Base-by-base conservation (phyloP, 1,140 invertebrate genomes). In the Drosophila kanapiae region DNA sequence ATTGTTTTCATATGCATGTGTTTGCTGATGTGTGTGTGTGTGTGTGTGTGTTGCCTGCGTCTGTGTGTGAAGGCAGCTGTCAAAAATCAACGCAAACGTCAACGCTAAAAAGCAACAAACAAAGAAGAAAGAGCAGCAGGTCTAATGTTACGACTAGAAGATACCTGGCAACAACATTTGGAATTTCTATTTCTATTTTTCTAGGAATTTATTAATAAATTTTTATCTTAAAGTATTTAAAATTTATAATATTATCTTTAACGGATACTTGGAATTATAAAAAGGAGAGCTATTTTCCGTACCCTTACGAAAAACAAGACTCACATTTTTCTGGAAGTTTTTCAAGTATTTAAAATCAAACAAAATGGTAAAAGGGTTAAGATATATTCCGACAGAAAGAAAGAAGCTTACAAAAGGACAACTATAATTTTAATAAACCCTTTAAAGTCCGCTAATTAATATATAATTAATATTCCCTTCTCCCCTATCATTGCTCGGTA, bases 71-170 rank as follows among this genome's bases (percentile, higher is more conserved):
- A 84, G 84, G 84, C 84, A 90, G 84, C 84, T 88, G 85, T 88
- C 84, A 88, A 88, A 88, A 88, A 88, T 88, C 85, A 88, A 85
- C 85, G 85, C 84, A 88, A 82, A 75, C 85, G 85, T 88, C 85
- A 88, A 76, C 86, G 81, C 74, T 90, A 72, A 90, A 90, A 88
- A 85, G 78, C 78, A 65, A 70, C 72, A 79, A 84, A 80, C 68
- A 78, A 80, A 38, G 35, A 56, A 38, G 53, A 38, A 56, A 38
- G 5, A 14, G 53, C 8, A n/a, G 13, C 10, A 38, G n/a, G 7
- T n/a, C 0, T 4, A 10, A 7, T 9, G 33, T 3, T 5, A 2
- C 3, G 18, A 54, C 8, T 8, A 9, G 10, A 1, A 14, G 8
- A 23, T 54, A 54, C 51, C 16, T 23, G 14, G 2, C 7, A 37